Evolutionary conservation across 1,140 invertebrate genomes (phyloP).

Genomic region (Platyscapa corneri): DNA sequence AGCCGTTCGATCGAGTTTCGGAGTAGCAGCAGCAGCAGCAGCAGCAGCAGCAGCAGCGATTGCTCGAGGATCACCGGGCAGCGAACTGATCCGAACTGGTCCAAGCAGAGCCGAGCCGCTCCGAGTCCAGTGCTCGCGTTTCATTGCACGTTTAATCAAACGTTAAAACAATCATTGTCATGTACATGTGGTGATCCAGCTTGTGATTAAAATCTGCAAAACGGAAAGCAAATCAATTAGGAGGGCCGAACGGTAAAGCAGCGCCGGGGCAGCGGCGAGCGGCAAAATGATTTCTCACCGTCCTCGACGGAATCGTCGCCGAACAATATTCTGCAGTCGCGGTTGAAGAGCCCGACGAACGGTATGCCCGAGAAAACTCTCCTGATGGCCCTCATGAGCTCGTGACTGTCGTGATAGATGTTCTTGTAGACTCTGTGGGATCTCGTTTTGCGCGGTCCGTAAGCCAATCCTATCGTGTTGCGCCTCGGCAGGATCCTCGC

Average conservation of each 20-base stretch:
- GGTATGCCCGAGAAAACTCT: background rate
- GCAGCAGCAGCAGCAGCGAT: too few species aligned
- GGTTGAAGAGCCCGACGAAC: background rate
- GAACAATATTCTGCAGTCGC: background rate
- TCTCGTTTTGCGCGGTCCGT: background rate
- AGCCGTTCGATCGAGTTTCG: too few species aligned
- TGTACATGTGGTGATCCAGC: background rate
- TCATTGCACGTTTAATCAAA: background rate
- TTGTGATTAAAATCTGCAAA: background rate
- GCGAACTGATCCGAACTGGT: too few species aligned
- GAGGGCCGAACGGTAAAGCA: too few species aligned
- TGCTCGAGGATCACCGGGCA: too few species aligned
- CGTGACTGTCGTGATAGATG: background rate
- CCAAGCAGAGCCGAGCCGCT: too few species aligned
- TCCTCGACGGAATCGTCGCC: background rate
- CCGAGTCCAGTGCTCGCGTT: too few species aligned
- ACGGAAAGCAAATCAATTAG: background rate
- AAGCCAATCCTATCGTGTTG: background rate
- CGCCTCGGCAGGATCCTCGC: background rate
- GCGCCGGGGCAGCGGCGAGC: too few species aligned
- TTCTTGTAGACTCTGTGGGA: background rate
- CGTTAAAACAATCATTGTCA: conserved; percentile 3
- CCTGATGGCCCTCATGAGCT: conserved; percentile 16
- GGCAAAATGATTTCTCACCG: background rate
- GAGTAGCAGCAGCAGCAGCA: too few species aligned